Evolutionary conservation across 2,113 vertebrate genomes (phyloP).

Genomic region (Trichechus manatus): DNA sequence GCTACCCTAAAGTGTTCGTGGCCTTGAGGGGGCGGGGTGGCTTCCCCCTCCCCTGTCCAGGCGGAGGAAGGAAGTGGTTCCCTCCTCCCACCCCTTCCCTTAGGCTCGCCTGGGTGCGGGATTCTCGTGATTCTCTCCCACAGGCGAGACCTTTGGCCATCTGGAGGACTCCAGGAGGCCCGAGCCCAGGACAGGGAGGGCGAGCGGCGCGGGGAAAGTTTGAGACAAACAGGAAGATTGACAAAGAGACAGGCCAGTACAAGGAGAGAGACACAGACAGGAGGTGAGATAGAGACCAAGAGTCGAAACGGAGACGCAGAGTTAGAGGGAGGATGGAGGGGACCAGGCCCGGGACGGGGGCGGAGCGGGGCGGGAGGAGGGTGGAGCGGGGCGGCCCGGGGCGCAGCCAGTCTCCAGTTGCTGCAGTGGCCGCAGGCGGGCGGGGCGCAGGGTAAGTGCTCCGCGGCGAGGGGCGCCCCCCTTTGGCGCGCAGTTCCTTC

Average conservation of each 20-base stretch:
- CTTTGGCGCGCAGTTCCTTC: neutral
- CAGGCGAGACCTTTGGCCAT: slow-evolving; percentile 28
- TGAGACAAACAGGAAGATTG: neutral
- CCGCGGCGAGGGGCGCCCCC: neutral
- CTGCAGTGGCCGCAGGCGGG: neutral
- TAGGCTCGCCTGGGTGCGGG: neutral
- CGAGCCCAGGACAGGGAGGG: neutral
- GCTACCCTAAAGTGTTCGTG: neutral
- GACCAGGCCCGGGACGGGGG: neutral
- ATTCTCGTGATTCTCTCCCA: slow-evolving; percentile 11
- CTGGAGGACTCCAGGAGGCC: neutral
- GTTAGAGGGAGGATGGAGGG: neutral
- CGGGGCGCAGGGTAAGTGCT: slow-evolving; percentile 38
- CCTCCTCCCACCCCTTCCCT: neutral
- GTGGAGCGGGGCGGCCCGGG: neutral
- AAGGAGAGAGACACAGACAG: too few species aligned
- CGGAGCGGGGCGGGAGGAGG: too few species aligned
- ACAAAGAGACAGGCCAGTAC: neutral
- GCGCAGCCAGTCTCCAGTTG: neutral
- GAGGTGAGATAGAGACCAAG: neutral
- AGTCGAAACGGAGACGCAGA: rapidly evolving
- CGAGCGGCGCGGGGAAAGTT: rapidly evolving
- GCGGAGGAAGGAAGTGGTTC: slow-evolving; percentile 28
- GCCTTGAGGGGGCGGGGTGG: neutral
- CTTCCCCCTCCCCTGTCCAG: neutral